phyloP scores from a whole-genome alignment of 2,113 vertebrate genomes.

The Zosterops borbonicus region DNA sequence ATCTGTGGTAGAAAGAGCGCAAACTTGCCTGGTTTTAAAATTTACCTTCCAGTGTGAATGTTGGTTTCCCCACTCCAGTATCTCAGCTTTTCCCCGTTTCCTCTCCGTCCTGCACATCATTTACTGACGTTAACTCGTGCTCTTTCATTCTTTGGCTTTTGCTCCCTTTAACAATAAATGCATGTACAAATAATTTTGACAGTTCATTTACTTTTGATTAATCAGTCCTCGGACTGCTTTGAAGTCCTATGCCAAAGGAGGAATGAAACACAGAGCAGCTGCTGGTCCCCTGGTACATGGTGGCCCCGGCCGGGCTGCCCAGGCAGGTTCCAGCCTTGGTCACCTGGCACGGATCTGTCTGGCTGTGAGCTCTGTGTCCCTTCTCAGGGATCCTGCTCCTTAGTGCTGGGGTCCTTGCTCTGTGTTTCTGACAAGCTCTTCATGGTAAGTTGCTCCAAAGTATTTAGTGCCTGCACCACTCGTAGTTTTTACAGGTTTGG shows the following conservation, averaged over 20 bases:
- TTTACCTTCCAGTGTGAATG: constrained; percentile 56
- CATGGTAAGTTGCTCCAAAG: constrained; percentile 29
- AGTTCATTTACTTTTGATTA: constrained; percentile 54
- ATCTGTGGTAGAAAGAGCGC: background rate
- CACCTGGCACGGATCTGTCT: background rate
- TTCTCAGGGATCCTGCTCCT: background rate
- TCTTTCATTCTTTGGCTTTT: constrained; percentile 64
- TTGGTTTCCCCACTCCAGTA: constrained; percentile 50
- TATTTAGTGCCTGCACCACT: background rate
- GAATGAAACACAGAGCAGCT: background rate
- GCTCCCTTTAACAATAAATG: constrained; percentile 67
- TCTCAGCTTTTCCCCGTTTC: background rate
- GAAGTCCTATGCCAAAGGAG: constrained; percentile 48
- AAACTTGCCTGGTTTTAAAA: constrained; percentile 60
- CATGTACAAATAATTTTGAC: constrained; percentile 58
- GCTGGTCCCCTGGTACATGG: fast-evolving
- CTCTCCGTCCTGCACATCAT: constrained; percentile 14
- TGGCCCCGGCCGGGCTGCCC: fast-evolving
- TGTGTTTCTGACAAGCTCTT: background rate
- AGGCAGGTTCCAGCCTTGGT: background rate
- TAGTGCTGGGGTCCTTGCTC: background rate
- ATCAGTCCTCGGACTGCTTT: constrained; percentile 26
- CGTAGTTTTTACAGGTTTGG: background rate
- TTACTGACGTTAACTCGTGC: constrained; percentile 36
- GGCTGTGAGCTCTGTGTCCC: background rate